Base-by-base conservation (phyloP, 1,140 invertebrate genomes). In the Papilio aristodemus region DNA sequence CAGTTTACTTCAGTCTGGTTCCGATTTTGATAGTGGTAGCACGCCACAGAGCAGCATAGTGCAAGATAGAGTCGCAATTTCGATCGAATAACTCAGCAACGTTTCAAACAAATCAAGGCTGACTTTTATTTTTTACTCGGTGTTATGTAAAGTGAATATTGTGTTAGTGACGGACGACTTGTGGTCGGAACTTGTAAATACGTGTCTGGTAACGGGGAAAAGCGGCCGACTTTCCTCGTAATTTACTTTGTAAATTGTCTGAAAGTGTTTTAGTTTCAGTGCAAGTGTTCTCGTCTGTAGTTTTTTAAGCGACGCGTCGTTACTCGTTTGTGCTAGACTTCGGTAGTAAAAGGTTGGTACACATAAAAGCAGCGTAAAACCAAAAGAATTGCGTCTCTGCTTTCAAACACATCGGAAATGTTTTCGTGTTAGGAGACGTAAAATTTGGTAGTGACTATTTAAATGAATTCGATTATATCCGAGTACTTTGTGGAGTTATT, bases 231-330 rank as follows among this genome's bases (percentile, higher is more conserved):
- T 22, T 50, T 50, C 27, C 27, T 50, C 46, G 8, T 50, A 8
- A 50, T 50, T 50, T 22, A 17, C 46, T 50, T 50, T 50, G 46
- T 19, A 50, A 50, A 50, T 50, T 50, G 46, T 50, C 17, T 17
- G 46, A 50, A 50, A 50, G 46, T 50, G 46, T 22, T 50, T 50
- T 50, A 50, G 8, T 50, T 50, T 46, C 17, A 46, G 8, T 50
- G 19, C 46, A 11, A 50, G 46, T 50, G 46, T 50, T 50, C 19
- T 9, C 19, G 17, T 50, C 46, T 50, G 22, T 19, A 1, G 6
- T 46, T 17, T 46, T 46, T 50, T 50, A 22, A 25, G 46, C 19
- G 46, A 22, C 46, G 46, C 46, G 46, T 22, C 46, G 41, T 2
- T 22, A 9, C 19, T 9, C 46, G 9, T 50, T 50, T 22, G 46